Conservation (phyloP, 2,797 vertebrate species). For the Meda fulgida region DNA sequence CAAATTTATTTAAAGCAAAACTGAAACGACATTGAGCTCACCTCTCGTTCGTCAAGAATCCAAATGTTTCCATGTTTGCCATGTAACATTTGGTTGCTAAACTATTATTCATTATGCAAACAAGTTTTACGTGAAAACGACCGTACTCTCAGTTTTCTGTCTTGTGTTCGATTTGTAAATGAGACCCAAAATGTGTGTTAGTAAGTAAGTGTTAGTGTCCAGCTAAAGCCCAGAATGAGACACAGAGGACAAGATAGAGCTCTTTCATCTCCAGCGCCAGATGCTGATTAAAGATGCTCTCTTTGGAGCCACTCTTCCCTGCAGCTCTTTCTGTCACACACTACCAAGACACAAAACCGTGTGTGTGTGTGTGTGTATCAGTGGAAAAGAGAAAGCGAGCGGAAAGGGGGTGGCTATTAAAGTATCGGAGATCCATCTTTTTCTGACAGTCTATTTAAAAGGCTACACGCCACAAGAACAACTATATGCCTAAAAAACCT, state of each 20-base stretch:
- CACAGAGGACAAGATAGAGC: slow-evolving; percentile 13
- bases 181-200: not conserved
- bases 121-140: too few species aligned
- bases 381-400: slow-evolving; percentile 2
- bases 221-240: slow-evolving; percentile 16
- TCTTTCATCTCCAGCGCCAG: slow-evolving; percentile 43
- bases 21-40: too few species aligned
- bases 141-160: too few species aligned
- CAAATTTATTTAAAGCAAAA: too few species aligned
- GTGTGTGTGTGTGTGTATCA: slow-evolving; percentile 27
- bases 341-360: slow-evolving; percentile 28
- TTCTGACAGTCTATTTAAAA: slow-evolving; percentile 52
- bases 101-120: too few species aligned
- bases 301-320: slow-evolving; percentile 31
- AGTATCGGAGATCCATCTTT: slow-evolving; percentile 46
- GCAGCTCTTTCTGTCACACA: slow-evolving; percentile 31
- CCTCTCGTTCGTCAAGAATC: too few species aligned
- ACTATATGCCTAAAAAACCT: slow-evolving; percentile 35
- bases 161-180: too few species aligned
- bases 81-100: too few species aligned
- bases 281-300: slow-evolving; percentile 53
- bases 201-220: slow-evolving; percentile 14
- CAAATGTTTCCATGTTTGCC: too few species aligned
- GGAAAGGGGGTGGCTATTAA: slow-evolving; percentile 35
- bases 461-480: slow-evolving; percentile 32